Base-by-base conservation (phyloP, 2,113 vertebrate genomes). In the Callithrix jacchus region DNA sequence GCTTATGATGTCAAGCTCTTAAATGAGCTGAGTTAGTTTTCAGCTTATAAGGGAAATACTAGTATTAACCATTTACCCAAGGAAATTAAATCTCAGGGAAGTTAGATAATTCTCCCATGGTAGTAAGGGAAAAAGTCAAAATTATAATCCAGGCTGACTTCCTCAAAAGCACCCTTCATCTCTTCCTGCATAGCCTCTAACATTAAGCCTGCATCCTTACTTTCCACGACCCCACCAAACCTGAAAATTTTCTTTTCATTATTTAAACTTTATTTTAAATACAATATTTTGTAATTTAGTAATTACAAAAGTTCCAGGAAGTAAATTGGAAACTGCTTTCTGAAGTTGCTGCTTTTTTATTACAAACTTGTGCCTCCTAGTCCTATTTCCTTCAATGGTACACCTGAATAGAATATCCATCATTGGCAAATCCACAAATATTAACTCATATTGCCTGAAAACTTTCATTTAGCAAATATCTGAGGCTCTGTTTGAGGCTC, bases 191-290 rank as follows among this genome's bases (percentile, higher is more conserved):
- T 8, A 6, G 7, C 20, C 21, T n/a, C 1, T 47, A 93, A 40
- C 20, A 40, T 80, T 37, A 77, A 84, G 35, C 32, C 64, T 66
- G 18, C 49, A 11, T 61, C 17, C 32, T 85, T 79, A 52, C 30
- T 70, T 82, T 61, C 23, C 17, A 82, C 20, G 66, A 64, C 45
- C 27, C 42, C 27, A 95, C n/a, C 30, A 87, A 70, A 61, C 49
- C 30, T 87, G 68, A 49, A 77, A 45, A 61, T 90, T 74, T 30
- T 49, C 64, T 37, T 42, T 7, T 45, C 25, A 73, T 45, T 66
- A 14, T 79, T 91, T n/a, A 91, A 91, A 93, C 20, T 87, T 77
- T 64, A 91, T 66, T 77, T 70, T 83, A 66, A 84, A 91, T 93
- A n/a, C n/a, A n/a, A n/a, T n/a, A n/a, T n/a, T n/a, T n/a, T n/a